Conservation (phyloP, 1,140 invertebrate species). For the Vollenhovia emeryi region DNA sequence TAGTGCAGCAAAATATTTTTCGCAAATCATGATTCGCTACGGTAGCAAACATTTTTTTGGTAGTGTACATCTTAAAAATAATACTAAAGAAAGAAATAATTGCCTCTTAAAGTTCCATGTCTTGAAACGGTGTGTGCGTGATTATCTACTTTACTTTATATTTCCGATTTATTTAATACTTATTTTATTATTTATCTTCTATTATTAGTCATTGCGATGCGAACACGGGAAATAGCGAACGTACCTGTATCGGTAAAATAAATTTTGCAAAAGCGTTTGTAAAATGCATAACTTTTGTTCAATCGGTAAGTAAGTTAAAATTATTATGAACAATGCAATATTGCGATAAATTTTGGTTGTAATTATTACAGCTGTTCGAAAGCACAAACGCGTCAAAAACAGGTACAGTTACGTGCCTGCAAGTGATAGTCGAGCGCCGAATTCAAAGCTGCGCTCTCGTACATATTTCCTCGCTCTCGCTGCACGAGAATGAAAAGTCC, state of each 20-base stretch:
- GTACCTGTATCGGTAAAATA: neutral
- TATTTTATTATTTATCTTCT: neutral
- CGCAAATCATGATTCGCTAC: too few relatives aligned
- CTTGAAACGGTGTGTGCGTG: neutral
- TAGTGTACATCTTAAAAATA: too few relatives aligned
- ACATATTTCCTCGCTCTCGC: constrained; percentile 32
- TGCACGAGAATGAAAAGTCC: constrained; percentile 28
- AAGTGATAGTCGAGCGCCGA: constrained; percentile 46
- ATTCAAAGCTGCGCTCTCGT: constrained; percentile 35
- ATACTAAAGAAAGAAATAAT: neutral
- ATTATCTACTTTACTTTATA: neutral
- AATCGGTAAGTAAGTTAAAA: neutral
- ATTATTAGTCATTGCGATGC: neutral
- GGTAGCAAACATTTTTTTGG: too few relatives aligned
- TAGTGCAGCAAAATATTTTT: too few relatives aligned
- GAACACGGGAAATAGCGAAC: neutral
- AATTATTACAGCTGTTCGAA: constrained; percentile 51
- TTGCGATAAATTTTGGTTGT: constrained; percentile 6
- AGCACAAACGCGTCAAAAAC: constrained; percentile 35
- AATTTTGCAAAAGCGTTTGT: neutral
- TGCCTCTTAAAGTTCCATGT: neutral
- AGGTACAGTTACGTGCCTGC: constrained; percentile 23
- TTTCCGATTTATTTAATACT: neutral
- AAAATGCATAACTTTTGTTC: neutral
- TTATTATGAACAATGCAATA: neutral